A percentile compares a stretch with the other conserved stretches of the same genome.
Evolutionary conservation across 2,888 invertebrate species (phyloP).

Genomic region (Pterostichus niger): DNA sequence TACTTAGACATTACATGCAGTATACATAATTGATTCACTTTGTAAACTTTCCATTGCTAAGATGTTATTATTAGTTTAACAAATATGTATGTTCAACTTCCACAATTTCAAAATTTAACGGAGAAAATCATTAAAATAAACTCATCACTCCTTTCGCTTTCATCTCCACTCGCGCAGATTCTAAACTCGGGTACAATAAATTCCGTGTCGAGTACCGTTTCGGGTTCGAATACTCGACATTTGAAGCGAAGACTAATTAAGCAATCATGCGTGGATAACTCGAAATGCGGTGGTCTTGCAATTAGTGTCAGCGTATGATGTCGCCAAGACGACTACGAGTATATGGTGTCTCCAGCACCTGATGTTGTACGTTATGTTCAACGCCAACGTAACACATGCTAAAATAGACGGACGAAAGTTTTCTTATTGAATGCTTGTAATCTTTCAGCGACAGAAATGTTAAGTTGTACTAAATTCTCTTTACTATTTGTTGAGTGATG

Average conservation of each 20-base stretch:
- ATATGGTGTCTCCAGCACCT: conserved; percentile 14
- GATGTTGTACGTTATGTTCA: conserved; percentile 23
- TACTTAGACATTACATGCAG: not conserved
- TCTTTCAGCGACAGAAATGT: too few relatives aligned
- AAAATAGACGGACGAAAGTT: too few relatives aligned
- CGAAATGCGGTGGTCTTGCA: conserved; percentile 4
- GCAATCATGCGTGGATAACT: conserved; percentile 21
- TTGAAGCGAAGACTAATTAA: conserved; percentile 5
- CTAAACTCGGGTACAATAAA: conserved; percentile 16
- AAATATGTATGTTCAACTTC: conserved; percentile 6
- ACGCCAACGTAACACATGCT: too few relatives aligned
- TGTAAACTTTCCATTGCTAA: conserved; percentile 20
- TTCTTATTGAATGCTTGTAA: too few relatives aligned
- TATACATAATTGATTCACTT: conserved; percentile 38
- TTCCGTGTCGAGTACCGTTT: not conserved
- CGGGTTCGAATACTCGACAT: not conserved
- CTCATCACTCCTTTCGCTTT: too few relatives aligned
- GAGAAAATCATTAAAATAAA: too few relatives aligned
- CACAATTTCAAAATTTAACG: too few relatives aligned
- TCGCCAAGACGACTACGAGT: too few relatives aligned
- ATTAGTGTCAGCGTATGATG: not conserved
- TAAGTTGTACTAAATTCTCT: too few relatives aligned
- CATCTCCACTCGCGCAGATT: not conserved
- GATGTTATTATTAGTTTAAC: conserved; percentile 6
- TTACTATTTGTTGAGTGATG: too few relatives aligned